Evolutionary conservation across 2,113 vertebrate species (phyloP).

Genomic region (Ptilonorhynchus violaceus): DNA sequence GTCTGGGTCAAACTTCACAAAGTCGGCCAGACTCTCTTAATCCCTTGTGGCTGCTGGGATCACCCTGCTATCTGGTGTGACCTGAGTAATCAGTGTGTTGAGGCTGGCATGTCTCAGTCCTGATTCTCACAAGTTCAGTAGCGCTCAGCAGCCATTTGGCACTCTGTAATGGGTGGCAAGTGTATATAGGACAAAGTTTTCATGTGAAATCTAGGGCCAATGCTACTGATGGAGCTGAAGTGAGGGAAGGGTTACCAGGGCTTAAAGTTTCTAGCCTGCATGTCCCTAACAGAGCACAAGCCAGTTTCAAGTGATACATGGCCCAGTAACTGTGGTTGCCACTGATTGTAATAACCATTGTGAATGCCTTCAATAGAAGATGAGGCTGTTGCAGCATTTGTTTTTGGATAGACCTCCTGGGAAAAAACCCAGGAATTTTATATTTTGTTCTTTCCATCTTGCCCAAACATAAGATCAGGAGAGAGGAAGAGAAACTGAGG

Average conservation of each 20-base stretch:
- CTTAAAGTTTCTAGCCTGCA: background rate
- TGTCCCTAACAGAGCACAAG: background rate
- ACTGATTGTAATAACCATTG: background rate
- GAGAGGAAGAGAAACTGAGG: background rate
- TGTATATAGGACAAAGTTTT: background rate
- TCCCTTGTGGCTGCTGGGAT: slow-evolving; percentile 6
- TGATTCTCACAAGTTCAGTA: background rate
- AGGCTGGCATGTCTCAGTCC: background rate
- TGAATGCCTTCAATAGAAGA: background rate
- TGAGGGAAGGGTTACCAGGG: background rate
- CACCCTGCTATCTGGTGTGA: slow-evolving; percentile 4
- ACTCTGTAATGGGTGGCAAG: background rate
- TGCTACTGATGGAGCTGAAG: background rate
- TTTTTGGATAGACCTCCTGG: background rate
- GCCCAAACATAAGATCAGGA: background rate
- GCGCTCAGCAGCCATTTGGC: background rate
- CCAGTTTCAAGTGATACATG: background rate
- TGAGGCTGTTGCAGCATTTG: background rate
- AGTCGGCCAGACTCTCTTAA: slow-evolving; percentile 11
- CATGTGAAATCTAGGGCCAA: background rate
- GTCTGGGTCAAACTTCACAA: slow-evolving; percentile 33
- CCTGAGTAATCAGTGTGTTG: background rate
- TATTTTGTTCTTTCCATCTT: background rate
- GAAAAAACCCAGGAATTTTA: background rate
- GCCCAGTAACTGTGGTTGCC: background rate